Base-by-base conservation (phyloP, 2,797 vertebrate species). In the Coregonus suidteri region DNA sequence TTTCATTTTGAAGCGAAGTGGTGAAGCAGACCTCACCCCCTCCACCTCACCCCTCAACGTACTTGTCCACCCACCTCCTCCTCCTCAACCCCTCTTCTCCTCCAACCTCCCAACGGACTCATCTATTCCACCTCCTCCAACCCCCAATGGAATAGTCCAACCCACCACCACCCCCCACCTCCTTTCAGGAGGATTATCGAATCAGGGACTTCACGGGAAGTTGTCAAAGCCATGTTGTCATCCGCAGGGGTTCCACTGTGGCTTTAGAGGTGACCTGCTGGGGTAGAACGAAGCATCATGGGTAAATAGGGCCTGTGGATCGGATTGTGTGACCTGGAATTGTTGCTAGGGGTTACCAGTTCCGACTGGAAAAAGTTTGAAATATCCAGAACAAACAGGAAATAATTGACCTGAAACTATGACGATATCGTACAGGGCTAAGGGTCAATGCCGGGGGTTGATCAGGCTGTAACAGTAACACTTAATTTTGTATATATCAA, bases 201-300 rank as follows among this genome's bases (percentile, higher is more conserved):
- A 54, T 18, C 52, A 18, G 4, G 15, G 7, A 35, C 52, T n/a
- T 34, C 67, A 13, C 51, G 65, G 59, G 16, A 51, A 77, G 35
- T 20, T 71, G 14, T 66, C 53, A 59, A 68, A 66, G 53, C 68
- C 3, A 51, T 75, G 62, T 31, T 51, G 47, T 70, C 73, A 52
- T 51, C 67, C 59, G 34, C 53, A 66, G 31, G 53, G 35, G 54
- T 51, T 62, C 62, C 7, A n/a, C 2, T 76, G 71, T 41, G 30
- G 65, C 37, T 75, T 25, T 6, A 30, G 35, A 75, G 70, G 56
- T 4, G 25, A 52, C 56, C 6, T 68, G n/a, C 41, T 76, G 74
- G 47, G 31, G 56, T n/a, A 73, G 76, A 75, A 70, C 56, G 41
- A 79, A 56, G 25, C 65, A 71, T 68, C 20, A 54, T 78, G 65